These are phyloP conservation scores for Drosophila imparisetae DNA, from an alignment of 2,888 invertebrate genomes.

Conservation along the genomic window DNA sequence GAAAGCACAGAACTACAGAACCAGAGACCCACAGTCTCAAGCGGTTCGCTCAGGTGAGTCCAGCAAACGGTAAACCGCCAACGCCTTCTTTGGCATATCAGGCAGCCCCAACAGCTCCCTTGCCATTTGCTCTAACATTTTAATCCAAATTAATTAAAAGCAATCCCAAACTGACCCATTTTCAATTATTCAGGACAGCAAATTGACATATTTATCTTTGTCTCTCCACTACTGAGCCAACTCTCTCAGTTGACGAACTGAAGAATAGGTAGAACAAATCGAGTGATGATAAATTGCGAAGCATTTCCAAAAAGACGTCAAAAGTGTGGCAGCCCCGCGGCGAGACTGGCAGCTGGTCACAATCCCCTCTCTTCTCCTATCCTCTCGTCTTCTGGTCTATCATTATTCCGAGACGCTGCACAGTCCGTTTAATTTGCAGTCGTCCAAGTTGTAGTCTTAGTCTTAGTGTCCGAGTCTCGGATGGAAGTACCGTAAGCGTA, in stretches of 20 bases:
- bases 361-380: not conserved
- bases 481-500: constrained; percentile 76
- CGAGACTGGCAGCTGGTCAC: constrained; percentile 31
- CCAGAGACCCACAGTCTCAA: constrained; percentile 14
- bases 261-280: constrained; percentile 43
- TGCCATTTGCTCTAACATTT: constrained; percentile 59
- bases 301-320: constrained; percentile 68
- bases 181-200: constrained; percentile 26
- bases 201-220: constrained; percentile 61
- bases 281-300: constrained; percentile 64
- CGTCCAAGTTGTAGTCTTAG: constrained; percentile 29
- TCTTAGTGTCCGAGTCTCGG: not conserved
- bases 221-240: not conserved
- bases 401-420: constrained; percentile 54
- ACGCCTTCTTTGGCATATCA: constrained; percentile 75
- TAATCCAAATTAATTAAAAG: constrained; percentile 77
- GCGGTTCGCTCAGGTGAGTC: constrained; percentile 62
- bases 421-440: constrained; percentile 71
- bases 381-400: constrained; percentile 17
- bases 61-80: constrained; percentile 75
- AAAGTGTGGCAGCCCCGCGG: constrained; percentile 72
- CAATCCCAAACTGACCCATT: constrained; percentile 55
- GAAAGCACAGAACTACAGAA: constrained; percentile 38
- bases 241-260: constrained; percentile 44
- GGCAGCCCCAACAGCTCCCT: constrained; percentile 44